phyloP scores from a whole-genome alignment of 2,888 invertebrate genomes.

The Epirrhoe tristata region DNA sequence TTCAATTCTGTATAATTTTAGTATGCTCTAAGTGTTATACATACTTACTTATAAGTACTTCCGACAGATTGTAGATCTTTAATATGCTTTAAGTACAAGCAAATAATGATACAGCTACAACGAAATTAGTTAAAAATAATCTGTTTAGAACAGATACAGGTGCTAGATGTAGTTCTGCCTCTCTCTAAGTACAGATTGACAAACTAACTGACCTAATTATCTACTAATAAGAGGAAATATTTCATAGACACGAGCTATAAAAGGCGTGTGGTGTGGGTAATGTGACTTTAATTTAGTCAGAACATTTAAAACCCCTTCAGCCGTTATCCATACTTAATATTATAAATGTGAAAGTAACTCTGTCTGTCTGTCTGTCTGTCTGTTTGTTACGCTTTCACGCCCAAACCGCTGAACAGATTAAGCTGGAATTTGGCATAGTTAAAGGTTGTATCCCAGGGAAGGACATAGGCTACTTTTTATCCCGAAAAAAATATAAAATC shows the following conservation, averaged over 20 bases:
- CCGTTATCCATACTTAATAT: too few relatives aligned
- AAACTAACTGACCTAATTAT: conserved; percentile 8
- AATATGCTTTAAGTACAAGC: conserved; percentile 5
- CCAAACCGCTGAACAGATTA: too few relatives aligned
- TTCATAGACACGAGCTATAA: not conserved
- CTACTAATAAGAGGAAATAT: not conserved
- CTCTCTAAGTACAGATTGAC: conserved; percentile 18
- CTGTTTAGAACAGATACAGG: conserved; percentile 30
- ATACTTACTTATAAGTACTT: not conserved
- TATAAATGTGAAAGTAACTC: too few relatives aligned
- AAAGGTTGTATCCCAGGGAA: too few relatives aligned
- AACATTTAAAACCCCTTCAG: too few relatives aligned
- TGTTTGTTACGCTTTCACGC: too few relatives aligned
- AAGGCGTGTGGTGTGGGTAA: too few relatives aligned
- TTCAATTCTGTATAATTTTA: not conserved
- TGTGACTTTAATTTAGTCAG: too few relatives aligned
- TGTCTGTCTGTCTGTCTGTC: too few relatives aligned
- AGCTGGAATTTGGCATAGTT: too few relatives aligned
- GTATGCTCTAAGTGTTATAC: not conserved
- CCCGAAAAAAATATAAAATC: too few relatives aligned
- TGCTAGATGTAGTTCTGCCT: conserved; percentile 26
- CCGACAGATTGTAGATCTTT: conserved; percentile 1
- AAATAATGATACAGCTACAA: conserved; percentile 10
- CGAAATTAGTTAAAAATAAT: conserved; percentile 22
- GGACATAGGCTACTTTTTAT: too few relatives aligned